Conservation (phyloP, 1,140 invertebrate species). For the Brachionus rotundiformis region DNA sequence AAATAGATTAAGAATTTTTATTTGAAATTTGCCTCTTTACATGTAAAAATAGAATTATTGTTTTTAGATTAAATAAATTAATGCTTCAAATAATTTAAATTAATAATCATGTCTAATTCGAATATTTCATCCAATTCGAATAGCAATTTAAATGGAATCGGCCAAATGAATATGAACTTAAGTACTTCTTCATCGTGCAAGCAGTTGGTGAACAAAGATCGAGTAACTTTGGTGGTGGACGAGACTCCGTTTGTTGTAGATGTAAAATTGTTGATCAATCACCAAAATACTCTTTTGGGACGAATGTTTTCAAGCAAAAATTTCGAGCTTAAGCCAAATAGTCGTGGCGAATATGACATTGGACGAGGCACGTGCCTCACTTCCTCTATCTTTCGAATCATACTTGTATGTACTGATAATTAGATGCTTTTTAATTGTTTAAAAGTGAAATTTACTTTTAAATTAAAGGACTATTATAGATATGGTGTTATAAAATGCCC, state of each 20-base stretch:
- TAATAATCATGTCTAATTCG: constrained; percentile 30
- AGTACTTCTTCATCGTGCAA: neutral
- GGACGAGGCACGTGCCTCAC: constrained; percentile 86
- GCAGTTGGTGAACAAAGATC: constrained; percentile 1
- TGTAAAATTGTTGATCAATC: constrained; percentile 82
- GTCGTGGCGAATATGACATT: constrained; percentile 92
- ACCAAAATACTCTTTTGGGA: constrained; percentile 89
- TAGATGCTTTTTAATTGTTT: neutral
- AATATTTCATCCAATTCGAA: constrained; percentile 16
- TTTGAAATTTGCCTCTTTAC: neutral
- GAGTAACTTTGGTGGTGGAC: constrained; percentile 84
- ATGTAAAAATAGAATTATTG: neutral
- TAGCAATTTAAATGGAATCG: neutral
- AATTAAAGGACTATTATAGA: constrained; percentile 80
- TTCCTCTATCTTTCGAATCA: constrained; percentile 87
- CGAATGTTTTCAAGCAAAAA: constrained; percentile 91
- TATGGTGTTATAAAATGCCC: constrained; percentile 84
- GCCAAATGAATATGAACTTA: neutral
- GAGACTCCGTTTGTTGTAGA: constrained; percentile 88
- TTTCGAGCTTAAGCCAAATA: constrained; percentile 84
- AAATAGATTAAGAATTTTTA: neutral
- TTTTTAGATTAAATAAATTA: neutral
- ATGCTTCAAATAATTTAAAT: constrained; percentile 4
- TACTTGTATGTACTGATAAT: constrained; percentile 67
- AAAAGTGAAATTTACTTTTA: neutral